phyloP scores from a whole-genome alignment of 2,797 vertebrate genomes.

The Xyrichtys novacula region DNA sequence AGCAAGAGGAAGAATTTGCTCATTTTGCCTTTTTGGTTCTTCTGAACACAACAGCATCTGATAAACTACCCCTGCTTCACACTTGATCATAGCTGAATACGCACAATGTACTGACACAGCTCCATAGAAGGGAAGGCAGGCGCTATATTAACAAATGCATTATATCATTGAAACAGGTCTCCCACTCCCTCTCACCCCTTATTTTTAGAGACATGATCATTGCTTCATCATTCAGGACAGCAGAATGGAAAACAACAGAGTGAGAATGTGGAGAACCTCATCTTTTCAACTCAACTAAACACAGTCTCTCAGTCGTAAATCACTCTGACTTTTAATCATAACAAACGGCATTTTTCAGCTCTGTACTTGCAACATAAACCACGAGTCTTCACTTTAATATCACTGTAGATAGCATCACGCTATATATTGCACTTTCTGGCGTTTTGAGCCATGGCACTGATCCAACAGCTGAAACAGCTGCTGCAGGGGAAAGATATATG shows the following conservation, averaged over 20 bases:
- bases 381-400: background rate
- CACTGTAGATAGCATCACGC: constrained; percentile 29
- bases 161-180: constrained; percentile 48
- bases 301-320: background rate
- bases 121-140: constrained; percentile 66
- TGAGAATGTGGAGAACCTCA: constrained; percentile 9
- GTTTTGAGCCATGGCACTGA: constrained; percentile 12
- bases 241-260: constrained; percentile 23
- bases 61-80: constrained; percentile 8
- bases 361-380: background rate
- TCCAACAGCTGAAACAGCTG: constrained; percentile 41
- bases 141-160: constrained; percentile 49
- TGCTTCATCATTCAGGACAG: constrained; percentile 30
- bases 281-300: constrained; percentile 3
- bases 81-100: constrained; percentile 20
- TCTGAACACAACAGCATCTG: constrained; percentile 15
- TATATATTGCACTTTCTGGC: constrained; percentile 18
- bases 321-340: background rate
- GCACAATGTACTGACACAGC: constrained; percentile 34
- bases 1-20: background rate
- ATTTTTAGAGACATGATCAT: constrained; percentile 67
- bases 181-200: constrained; percentile 32
- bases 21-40: background rate
- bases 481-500: constrained; percentile 24
- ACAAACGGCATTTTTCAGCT: constrained; percentile 5